Conservation (phyloP, 2,797 vertebrate genomes). For the Darevskia nairensis region DNA sequence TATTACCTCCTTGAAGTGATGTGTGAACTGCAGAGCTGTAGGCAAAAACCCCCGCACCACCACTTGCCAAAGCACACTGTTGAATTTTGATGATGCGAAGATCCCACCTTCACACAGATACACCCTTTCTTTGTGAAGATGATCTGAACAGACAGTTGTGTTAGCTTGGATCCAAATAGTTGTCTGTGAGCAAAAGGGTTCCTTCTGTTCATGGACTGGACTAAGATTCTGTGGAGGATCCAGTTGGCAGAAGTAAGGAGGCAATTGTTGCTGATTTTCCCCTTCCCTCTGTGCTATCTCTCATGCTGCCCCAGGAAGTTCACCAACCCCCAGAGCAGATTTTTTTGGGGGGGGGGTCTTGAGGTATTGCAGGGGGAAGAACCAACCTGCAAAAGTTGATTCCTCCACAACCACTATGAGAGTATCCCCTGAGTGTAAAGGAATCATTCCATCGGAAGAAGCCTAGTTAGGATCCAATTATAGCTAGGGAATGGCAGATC, state of each 20-base stretch:
- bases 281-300: not conserved
- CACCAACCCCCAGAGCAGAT: not conserved
- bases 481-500: no score
- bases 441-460: not conserved
- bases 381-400: not conserved
- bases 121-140: not conserved
- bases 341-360: not conserved
- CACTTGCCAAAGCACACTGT: conserved; percentile 56
- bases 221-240: not conserved
- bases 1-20: conserved; percentile 63
- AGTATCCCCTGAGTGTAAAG: not conserved
- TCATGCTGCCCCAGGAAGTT: no score
- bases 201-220: not conserved
- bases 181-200: not conserved
- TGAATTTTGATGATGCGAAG: conserved; percentile 54
- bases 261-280: not conserved
- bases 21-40: conserved; percentile 51
- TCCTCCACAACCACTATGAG: not conserved
- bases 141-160: conserved; percentile 30
- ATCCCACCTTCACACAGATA: conserved; percentile 43
- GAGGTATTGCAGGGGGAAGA: not conserved
- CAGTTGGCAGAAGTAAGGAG: not conserved
- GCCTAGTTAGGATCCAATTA: not conserved
- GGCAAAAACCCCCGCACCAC: not conserved
- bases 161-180: not conserved